Conservation (phyloP, 2,888 invertebrate species). For the Ophion ventricosus region DNA sequence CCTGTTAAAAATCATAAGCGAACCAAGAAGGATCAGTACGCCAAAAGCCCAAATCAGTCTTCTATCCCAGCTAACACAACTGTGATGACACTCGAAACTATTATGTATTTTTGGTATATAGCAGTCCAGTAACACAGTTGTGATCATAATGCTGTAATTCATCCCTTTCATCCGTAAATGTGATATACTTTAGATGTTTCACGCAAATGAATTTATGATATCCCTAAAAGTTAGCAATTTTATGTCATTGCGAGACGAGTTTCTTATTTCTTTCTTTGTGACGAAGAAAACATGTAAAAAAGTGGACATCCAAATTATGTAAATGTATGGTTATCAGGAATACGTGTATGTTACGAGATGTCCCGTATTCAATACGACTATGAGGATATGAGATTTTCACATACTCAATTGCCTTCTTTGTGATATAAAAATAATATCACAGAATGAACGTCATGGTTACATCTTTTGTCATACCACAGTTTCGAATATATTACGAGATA, state of each 20-base stretch:
- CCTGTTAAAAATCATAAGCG: too few species aligned
- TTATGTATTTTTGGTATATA: constrained; percentile 11
- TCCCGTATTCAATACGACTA: constrained; percentile 7
- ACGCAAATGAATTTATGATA: constrained; percentile 2
- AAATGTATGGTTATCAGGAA: constrained; percentile 4
- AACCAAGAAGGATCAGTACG: too few species aligned
- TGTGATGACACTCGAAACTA: constrained; percentile 9
- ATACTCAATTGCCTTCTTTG: neutral
- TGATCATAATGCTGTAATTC: constrained; percentile 3
- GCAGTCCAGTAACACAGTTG: neutral
- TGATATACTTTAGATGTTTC: constrained; percentile 2
- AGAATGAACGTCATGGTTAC: constrained; percentile 5
- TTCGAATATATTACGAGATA: constrained; percentile 11
- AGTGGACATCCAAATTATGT: constrained; percentile 1
- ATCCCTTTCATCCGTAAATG: neutral
- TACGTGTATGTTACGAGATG: constrained; percentile 16
- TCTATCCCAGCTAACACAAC: constrained; percentile 6
- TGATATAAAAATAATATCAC: constrained; percentile 1
- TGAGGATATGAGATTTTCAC: constrained; percentile 3
- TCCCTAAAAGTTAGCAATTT: neutral
- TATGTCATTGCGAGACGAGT: constrained; percentile 8
- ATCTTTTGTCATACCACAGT: constrained; percentile 9
- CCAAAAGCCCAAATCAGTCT: too few species aligned
- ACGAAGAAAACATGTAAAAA: constrained; percentile 1
- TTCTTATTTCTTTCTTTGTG: constrained; percentile 6